Evolutionary conservation across 2,888 invertebrate genomes (phyloP), one percentile per base, ranked within the genome.

Genomic region (Alloplasta piceator): DNA sequence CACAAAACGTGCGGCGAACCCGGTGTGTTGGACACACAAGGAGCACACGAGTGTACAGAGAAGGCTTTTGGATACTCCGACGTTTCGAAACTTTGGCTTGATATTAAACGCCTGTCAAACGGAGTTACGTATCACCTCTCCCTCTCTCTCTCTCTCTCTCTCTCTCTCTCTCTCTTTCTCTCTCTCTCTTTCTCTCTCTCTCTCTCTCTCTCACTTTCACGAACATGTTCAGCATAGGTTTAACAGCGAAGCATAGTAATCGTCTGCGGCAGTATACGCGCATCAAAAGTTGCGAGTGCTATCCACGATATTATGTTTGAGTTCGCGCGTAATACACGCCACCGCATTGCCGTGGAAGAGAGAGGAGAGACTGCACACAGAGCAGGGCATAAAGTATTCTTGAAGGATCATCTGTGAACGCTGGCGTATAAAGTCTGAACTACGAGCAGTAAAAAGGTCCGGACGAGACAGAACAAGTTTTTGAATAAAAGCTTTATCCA

Each of bases 231-330:
- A 71, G 48, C 60, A 58, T 56, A n/a, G 41, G 52, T 41, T 55
- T 14, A 16, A 26, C 5, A n/a, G 4, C 41, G 55, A 55, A 10
- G 26, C 26, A 26, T 26, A 26, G 26, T 26, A 26, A 26, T 26
- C 26, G 26, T 26, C 26, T 26, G 26, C 3, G 26, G 26, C 26
- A 26, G 26, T 1, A 26, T n/a, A 52, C 52, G 52, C 12, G 52
- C 12, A 52, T 48, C 38, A 70, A 38, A 70, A 89, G 90, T 89
- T 90, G 88, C 86, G 87, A 89, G 89, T 86, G 89, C 88, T 90
- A 90, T 89, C 88, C 88, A 85, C 87, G 90, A 91, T 91, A 91
- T 91, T 91, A 90, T 90, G 91, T 91, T 91, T 91, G 90, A 91
- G 90, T 91, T 91, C 86, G 86, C 78, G 86, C 83, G 89, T 89